Base-by-base conservation (phyloP, 2,113 vertebrate genomes). In the Sphaerodactylus townsendi region DNA sequence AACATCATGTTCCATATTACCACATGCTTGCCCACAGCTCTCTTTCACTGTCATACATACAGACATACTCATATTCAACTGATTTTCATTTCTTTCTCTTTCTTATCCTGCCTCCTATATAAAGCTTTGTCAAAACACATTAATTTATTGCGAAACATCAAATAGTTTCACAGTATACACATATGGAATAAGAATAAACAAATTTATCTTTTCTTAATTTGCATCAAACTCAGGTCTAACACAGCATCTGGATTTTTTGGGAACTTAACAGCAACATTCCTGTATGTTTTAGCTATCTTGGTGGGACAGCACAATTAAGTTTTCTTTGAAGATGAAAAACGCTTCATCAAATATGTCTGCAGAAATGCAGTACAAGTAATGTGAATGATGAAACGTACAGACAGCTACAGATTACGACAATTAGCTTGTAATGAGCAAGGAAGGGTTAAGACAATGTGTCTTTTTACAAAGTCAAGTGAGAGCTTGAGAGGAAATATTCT, bases 401-500 rank as follows among this genome's bases (percentile, higher is more conserved):
- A 82, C 30, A 71, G 0, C 0, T 25, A 44, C 65, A 33, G 35
- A 76, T 64, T 62, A 64, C 13, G n/a, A 70, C 77, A 71, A 10
- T 14, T 37, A 30, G 1, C 35, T 70, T n/a, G 15, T 64, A 28
- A 14, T 68, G 56, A 69, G 19, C 46, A 17, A 65, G 48, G 62
- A 70, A 77, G 62, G 48, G 13, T 21, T 71, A n/a, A 82, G 77
- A 37, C 56, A 56, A 56, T 56, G 53, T 85, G 48, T n/a, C 50
- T 71, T 77, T 59, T 81, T 88, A 89, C 90, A 88, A 69, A 78
- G 65, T 10, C 82, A 72, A 62, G 46, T 3, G 1, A 39, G 5
- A 41, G 44, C 1, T 48, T 77, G 33, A 53, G n/a, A 89, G 69
- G 50, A 84, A 76, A 35, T 5, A 9, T 77, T 79, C 80, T n/a